Conservation (phyloP, 2,113 vertebrate genomes). For the Narcine bancroftii region DNA sequence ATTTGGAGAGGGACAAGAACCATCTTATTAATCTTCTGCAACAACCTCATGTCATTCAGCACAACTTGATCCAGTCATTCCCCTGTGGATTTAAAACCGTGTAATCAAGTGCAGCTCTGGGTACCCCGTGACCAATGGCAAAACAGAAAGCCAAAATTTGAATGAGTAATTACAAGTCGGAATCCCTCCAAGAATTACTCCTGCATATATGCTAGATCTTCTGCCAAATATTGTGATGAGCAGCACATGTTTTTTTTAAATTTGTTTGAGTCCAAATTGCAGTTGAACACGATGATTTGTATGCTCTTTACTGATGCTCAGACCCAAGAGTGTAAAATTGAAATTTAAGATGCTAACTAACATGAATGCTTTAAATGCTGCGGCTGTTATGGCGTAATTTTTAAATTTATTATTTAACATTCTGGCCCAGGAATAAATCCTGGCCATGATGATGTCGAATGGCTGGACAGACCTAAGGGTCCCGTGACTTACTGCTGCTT, state of each 20-base stretch:
- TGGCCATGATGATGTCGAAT: no score
- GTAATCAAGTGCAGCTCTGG: neutral
- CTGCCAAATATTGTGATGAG: neutral
- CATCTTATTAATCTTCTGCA: neutral
- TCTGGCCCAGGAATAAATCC: no score
- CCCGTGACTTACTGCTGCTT: no score
- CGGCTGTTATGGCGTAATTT: neutral
- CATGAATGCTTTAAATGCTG: neutral
- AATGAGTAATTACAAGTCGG: neutral
- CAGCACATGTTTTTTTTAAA: neutral
- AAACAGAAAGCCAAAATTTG: neutral
- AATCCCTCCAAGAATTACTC: neutral
- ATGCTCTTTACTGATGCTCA: neutral
- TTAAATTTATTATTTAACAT: neutral
- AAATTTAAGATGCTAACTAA: neutral
- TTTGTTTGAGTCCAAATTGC: neutral
- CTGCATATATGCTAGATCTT: neutral
- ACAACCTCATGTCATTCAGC: neutral
- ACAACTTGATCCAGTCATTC: neutral
- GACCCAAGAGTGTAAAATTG: neutral
- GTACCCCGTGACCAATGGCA: neutral
- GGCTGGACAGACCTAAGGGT: no score
- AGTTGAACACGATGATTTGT: slow-evolving; percentile 17
- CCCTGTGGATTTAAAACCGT: neutral
- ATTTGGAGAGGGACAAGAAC: neutral